These are phyloP conservation scores for Clarias platycephalus DNA, from an alignment of 2,797 vertebrate species.

Conservation along the genomic window DNA sequence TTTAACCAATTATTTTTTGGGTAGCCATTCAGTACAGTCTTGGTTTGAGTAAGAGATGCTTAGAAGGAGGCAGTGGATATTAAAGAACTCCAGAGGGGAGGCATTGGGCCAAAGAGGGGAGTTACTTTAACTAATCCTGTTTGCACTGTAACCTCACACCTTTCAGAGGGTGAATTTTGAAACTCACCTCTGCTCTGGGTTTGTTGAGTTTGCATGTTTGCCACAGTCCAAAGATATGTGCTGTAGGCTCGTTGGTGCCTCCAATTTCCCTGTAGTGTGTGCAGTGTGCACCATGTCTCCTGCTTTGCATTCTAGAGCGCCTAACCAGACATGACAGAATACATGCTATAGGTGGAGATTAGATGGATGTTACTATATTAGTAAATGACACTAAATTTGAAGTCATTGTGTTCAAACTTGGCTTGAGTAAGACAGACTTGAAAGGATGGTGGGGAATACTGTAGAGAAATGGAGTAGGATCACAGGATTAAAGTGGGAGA, in stretches of 20 bases:
- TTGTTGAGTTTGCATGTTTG: too few species aligned
- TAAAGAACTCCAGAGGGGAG: neutral
- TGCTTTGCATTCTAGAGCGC: too few species aligned
- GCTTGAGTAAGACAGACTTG: neutral
- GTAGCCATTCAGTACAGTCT: neutral
- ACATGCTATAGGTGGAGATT: too few species aligned
- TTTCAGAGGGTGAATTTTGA: too few species aligned
- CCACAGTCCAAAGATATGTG: too few species aligned
- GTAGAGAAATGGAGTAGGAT: neutral
- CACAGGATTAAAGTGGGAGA: neutral
- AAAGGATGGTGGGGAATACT: neutral
- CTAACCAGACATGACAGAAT: neutral
- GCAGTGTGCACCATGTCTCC: too few species aligned
- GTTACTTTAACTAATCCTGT: too few species aligned
- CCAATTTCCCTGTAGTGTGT: too few species aligned
- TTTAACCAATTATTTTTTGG: neutral
- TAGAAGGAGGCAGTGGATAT: neutral
- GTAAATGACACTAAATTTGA: neutral
- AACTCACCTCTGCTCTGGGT: too few species aligned
- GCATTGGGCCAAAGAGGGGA: neutral
- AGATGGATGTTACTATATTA: neutral
- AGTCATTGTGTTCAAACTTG: neutral
- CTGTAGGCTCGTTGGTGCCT: too few species aligned
- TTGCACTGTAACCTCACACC: too few species aligned
- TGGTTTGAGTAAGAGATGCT: neutral